Percentiles rank a stretch among this genome's conserved stretches.
phyloP scores from a whole-genome alignment of 1,140 invertebrate species.

The Plodia interpunctella region DNA sequence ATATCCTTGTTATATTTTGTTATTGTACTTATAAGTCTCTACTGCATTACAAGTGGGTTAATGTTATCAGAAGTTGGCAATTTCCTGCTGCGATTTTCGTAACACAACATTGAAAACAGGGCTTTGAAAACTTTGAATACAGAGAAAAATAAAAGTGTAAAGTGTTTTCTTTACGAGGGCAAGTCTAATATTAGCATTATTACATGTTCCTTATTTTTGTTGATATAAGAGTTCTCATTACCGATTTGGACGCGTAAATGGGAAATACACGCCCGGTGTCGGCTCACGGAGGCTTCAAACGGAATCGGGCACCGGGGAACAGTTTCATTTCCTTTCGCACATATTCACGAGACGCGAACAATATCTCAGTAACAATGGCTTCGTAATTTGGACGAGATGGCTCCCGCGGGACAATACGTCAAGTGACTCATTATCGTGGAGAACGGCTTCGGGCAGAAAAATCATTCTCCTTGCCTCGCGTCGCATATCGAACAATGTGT shows the following conservation, averaged over 20 bases:
- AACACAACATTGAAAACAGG: background rate
- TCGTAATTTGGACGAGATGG: conserved; percentile 67
- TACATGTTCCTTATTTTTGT: too few species aligned
- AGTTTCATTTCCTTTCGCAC: conserved; percentile 68
- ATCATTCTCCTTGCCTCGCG: conserved; percentile 43
- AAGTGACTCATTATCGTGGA: conserved; percentile 72
- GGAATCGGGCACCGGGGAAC: conserved; percentile 42
- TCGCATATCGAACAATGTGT: conserved; percentile 38
- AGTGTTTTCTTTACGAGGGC: background rate
- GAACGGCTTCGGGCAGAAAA: conserved; percentile 60
- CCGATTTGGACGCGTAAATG: conserved; percentile 16
- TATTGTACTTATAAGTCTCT: conserved; percentile 2
- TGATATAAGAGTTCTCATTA: conserved; percentile 16
- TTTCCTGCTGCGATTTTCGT: background rate
- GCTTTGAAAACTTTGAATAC: background rate
- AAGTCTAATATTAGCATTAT: too few species aligned
- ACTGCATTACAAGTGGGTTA: background rate
- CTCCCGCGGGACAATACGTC: conserved; percentile 63
- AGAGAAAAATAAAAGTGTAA: background rate
- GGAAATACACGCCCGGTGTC: conserved; percentile 26
- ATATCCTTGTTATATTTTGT: background rate
- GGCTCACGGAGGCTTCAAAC: conserved; percentile 38
- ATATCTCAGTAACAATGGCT: conserved; percentile 68
- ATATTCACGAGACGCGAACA: conserved; percentile 65
- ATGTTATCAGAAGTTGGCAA: background rate